Evolutionary conservation across 1,140 invertebrate genomes (phyloP), one percentile per base, ranked within the genome.

Genomic region (Drosophila bocqueti): DNA sequence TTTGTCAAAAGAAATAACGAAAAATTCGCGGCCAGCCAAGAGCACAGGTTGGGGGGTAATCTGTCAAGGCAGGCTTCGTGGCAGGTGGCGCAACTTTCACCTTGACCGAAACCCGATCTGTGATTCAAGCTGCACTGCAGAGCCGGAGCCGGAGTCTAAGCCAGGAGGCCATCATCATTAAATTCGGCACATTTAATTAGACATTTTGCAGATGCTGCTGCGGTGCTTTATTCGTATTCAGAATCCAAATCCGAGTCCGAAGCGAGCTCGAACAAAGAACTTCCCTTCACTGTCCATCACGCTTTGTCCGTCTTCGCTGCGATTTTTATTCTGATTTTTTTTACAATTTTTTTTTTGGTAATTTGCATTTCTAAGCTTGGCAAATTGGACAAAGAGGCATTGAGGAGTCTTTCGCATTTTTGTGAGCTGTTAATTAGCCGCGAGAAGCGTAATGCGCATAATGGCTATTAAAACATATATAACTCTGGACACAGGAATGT

Each of bases 71-170:
- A 66, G 52, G 31, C 52, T 2, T 50, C 49, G 47, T 61, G 63
- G 83, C 83, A 86, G 83, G 83, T 89, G 83, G 79, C 76, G 65
- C 78, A 90, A 81, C 85, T 89, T 89, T 89, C 85, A 89, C 85
- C 85, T 89, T 89, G 85, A 90, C 85, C 79, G 75, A 75, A 49
- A 64, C 54, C 26, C 54, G 54, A 75, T 52, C 50, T 52, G 10
- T 18, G 50, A 34, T 49, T n/a, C 65, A 43, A 77, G 43, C 54
- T 63, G 65, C 57, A 73, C 43, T 61, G 47, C 26, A 21, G 31
- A 36, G 61, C 59, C 61, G 26, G 4, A 64, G 67, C 46, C 60
- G 59, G 49, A 29, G 61, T 76, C 62, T 73, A 52, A 43, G 79
- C 83, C 79, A 63, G 66, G 68, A 29, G 38, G 59, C 65, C 64